Conservation (phyloP, 2,888 invertebrate species). For the Epirrhoe tristata region DNA sequence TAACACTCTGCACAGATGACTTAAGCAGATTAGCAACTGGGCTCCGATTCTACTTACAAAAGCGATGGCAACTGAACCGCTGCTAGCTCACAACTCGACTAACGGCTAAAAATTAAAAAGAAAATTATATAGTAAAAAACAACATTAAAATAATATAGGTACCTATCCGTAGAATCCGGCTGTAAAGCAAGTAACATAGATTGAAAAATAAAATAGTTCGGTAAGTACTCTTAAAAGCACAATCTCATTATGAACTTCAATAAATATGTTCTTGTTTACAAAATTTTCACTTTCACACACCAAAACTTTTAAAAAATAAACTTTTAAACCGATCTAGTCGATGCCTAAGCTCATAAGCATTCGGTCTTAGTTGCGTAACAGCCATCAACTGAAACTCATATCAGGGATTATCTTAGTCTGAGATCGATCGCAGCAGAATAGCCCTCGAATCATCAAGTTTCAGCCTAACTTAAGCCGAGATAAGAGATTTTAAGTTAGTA, state of each 20-base stretch:
- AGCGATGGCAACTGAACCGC: background rate
- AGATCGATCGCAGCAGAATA: constrained; percentile 52
- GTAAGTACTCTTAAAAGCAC: background rate
- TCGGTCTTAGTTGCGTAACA: constrained; percentile 15
- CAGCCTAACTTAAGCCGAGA: constrained; percentile 52
- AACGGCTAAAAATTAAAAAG: too few species aligned
- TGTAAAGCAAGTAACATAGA: too few species aligned
- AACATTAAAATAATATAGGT: too few species aligned
- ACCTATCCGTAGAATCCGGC: too few species aligned
- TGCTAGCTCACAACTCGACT: too few species aligned
- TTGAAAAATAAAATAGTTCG: background rate
- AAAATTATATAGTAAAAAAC: too few species aligned
- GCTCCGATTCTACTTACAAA: background rate
- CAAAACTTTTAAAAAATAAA: background rate
- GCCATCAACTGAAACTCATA: constrained; percentile 66
- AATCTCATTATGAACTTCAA: background rate
- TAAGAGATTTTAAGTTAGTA: constrained; percentile 52
- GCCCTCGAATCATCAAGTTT: constrained; percentile 53
- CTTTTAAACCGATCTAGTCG: constrained; percentile 6
- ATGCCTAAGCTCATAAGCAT: constrained; percentile 6
- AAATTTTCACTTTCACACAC: background rate
- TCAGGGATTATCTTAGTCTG: constrained; percentile 60
- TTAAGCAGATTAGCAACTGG: background rate
- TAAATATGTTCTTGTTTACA: background rate
- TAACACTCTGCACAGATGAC: constrained; percentile 5